Evolutionary conservation across 2,797 vertebrate genomes (phyloP).

Genomic region (Apodemus agrarius): DNA sequence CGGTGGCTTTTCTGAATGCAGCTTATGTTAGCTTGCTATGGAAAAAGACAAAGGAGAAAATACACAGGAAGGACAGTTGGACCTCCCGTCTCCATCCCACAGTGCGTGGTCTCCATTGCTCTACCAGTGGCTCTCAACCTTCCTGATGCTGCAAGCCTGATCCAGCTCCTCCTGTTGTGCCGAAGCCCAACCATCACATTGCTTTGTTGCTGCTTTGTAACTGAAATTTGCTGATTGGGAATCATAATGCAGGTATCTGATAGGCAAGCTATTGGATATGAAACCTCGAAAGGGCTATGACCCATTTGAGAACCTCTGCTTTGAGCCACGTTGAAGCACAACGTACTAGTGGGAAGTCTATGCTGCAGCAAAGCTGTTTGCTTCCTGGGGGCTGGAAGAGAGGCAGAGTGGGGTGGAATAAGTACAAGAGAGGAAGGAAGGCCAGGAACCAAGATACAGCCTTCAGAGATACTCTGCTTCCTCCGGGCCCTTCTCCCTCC

Average conservation of each 20-base stretch:
- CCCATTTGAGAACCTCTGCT: background rate
- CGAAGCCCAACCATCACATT: no score
- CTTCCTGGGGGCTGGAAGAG: background rate
- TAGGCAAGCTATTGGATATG: background rate
- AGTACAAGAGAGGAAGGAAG: no score
- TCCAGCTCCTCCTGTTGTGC: background rate
- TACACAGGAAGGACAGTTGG: background rate
- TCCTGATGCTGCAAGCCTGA: background rate
- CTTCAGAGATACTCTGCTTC: background rate
- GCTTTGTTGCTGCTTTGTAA: background rate
- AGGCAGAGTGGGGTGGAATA: background rate
- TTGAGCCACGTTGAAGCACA: background rate
- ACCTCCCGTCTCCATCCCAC: background rate
- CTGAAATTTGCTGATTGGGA: background rate
- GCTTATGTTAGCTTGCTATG: background rate
- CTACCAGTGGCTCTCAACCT: background rate
- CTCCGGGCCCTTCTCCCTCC: background rate
- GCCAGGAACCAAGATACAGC: background rate
- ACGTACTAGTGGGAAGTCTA: background rate
- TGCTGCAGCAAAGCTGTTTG: background rate
- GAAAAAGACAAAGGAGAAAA: background rate
- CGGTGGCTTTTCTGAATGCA: background rate
- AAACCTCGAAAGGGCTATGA: background rate
- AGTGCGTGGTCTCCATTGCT: background rate
- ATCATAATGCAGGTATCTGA: no score